Percentiles rank a stretch among this genome's conserved stretches.
Conservation (phyloP, 1,140 invertebrate genomes). For the Prorops nasuta region DNA sequence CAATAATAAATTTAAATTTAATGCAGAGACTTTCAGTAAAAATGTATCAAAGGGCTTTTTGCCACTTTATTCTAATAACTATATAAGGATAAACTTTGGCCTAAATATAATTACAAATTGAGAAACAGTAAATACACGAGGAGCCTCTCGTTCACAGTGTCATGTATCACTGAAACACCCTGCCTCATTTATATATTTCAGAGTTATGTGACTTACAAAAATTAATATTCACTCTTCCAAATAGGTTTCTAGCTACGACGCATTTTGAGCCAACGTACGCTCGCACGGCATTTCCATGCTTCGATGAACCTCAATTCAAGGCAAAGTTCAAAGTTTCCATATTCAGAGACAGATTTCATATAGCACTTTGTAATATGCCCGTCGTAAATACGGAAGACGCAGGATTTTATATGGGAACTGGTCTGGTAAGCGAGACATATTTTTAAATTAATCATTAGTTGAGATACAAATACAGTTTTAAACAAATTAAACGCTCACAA, state of each 20-base stretch:
- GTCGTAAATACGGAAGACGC: slow-evolving; percentile 83
- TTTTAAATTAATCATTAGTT: background rate
- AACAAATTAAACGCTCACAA: no score
- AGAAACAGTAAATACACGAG: no score
- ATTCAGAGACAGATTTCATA: slow-evolving; percentile 82
- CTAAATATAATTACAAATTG: no score
- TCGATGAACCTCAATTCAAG: slow-evolving; percentile 95
- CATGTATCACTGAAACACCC: background rate
- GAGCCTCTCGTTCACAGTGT: background rate
- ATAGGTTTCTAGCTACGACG: slow-evolving; percentile 90
- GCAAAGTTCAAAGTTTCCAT: slow-evolving; percentile 89
- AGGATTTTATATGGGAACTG: slow-evolving; percentile 82
- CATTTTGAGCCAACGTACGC: slow-evolving; percentile 96
- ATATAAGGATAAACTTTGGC: no score
- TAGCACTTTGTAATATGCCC: slow-evolving; percentile 87
- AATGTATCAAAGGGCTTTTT: no score
- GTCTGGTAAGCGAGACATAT: slow-evolving; percentile 64
- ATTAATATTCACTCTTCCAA: no score
- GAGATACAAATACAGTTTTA: background rate
- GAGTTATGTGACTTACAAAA: slow-evolving; percentile 1
- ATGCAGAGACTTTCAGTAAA: no score
- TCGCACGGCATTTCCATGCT: slow-evolving; percentile 92
- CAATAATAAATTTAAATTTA: no score
- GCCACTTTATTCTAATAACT: no score
- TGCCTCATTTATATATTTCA: slow-evolving; percentile 4